Conservation (phyloP, 1,140 invertebrate species). For the Lethrus apterus region DNA sequence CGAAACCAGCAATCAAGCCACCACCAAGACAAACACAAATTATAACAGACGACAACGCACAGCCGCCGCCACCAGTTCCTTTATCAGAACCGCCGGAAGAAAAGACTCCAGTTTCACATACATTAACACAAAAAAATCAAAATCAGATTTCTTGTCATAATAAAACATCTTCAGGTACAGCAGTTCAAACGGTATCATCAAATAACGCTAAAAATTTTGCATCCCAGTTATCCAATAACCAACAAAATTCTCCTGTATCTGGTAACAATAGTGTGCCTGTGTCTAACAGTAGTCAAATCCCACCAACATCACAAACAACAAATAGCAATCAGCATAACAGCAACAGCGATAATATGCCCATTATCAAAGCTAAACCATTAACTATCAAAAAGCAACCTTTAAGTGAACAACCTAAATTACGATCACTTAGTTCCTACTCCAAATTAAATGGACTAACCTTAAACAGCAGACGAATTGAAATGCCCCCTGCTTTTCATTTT, state of each 20-base stretch:
- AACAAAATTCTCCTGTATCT: too few species aligned
- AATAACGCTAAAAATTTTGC: too few species aligned
- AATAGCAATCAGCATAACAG: too few species aligned
- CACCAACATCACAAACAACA: too few species aligned
- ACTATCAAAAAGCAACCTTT: conserved; percentile 70
- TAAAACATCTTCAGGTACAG: too few species aligned
- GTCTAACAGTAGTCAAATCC: too few species aligned
- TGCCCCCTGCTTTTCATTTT: conserved; percentile 62
- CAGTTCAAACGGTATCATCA: too few species aligned
- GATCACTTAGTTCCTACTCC: conserved; percentile 48
- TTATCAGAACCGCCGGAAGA: conserved; percentile 40
- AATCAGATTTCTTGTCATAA: too few species aligned
- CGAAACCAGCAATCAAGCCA: conserved; percentile 57
- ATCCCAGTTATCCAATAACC: too few species aligned
- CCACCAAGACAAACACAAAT: conserved; percentile 45
- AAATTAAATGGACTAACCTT: conserved; percentile 52
- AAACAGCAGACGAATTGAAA: conserved; percentile 68
- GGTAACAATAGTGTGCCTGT: too few species aligned
- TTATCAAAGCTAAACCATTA: conserved; percentile 71
- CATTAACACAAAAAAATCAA: conserved; percentile 4
- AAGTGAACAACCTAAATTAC: conserved; percentile 66
- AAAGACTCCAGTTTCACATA: conserved; percentile 6
- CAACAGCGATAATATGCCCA: conserved; percentile 48
- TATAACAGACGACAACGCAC: conserved; percentile 31
- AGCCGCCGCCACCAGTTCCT: conserved; percentile 37